Evolutionary conservation across 2,113 vertebrate species (phyloP), one percentile per base, ranked within the genome.

Genomic region (Syngnathus scovelli): DNA sequence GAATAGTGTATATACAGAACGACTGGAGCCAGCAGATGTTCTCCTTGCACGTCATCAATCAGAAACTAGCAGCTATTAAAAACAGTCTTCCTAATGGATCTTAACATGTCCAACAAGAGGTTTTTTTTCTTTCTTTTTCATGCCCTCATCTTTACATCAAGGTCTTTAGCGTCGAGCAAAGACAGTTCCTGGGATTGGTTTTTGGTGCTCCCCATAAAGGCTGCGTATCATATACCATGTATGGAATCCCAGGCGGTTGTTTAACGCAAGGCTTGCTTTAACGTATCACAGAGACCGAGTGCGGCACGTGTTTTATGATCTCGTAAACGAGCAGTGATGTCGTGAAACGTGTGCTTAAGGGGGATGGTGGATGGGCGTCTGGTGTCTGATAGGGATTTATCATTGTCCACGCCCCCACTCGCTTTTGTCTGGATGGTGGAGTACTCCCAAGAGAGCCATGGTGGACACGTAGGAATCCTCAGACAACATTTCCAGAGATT

Each of bases 261-360:
- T 90, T 90, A 90, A 92, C 69, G 78, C 87, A 86, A 88, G 78
- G 83, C 82, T 88, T 83, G 83, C 84, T 88, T 90, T 90, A 90
- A 90, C 85, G 80, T 85, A 83, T 88, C 86, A 73, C 89, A 90
- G 85, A 89, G 84, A 88, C 87, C 82, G 85, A 90, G 85, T 74
- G 60, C 81, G 73, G 82, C 85, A 82, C 82, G 77, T 92, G 88
- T 90, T 90, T 92, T 91, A 90, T 89, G 89, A 86, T 90, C 89
- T 92, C 82, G 84, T 92, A 91, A 92, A 92, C 78, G 86, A 90
- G 86, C 85, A 88, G 85, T 56, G 83, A 90, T 90, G 85, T 90
- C 89, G 89, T 90, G 87, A 89, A 92, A 91, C 84, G 84, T 89
- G 83, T 74, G 75, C 72, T 73, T 67, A 69, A 67, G 62, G 63